Percentiles rank a stretch among this genome's conserved stretches.
phyloP scores from a whole-genome alignment of 2,113 vertebrate species.

The Pachypanchax playfairii region DNA sequence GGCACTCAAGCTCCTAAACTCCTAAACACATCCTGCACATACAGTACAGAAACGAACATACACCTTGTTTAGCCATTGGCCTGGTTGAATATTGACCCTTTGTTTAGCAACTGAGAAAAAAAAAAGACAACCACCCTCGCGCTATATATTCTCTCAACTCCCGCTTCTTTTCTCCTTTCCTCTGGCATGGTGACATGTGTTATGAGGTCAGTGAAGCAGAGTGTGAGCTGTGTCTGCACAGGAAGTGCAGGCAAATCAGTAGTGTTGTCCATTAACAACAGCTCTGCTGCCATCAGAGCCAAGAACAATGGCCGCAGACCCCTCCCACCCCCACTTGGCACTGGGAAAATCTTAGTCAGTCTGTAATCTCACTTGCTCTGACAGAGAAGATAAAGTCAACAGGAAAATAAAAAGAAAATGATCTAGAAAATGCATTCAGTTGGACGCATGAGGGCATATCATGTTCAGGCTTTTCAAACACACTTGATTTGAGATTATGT shows the following conservation, averaged over 20 bases:
- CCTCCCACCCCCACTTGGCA: slow-evolving; percentile 31
- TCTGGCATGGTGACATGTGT: slow-evolving; percentile 62
- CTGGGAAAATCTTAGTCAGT: slow-evolving; percentile 61
- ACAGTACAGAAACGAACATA: slow-evolving; percentile 26
- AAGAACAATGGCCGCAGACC: slow-evolving; percentile 76
- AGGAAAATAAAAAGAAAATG: slow-evolving; percentile 49
- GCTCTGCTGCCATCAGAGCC: slow-evolving; percentile 61
- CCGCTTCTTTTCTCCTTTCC: slow-evolving; percentile 49
- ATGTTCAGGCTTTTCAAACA: background rate
- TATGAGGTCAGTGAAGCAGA: slow-evolving; percentile 72
- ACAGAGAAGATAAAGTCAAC: slow-evolving; percentile 60
- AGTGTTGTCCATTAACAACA: slow-evolving; percentile 73
- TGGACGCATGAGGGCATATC: background rate
- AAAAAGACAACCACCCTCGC: slow-evolving; percentile 48
- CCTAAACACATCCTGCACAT: slow-evolving; percentile 36
- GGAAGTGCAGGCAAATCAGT: slow-evolving; percentile 76
- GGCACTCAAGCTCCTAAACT: slow-evolving; percentile 61
- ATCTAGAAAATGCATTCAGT: slow-evolving; percentile 19
- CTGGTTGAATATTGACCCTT: slow-evolving; percentile 33
- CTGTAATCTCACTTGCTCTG: slow-evolving; percentile 56
- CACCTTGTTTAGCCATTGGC: slow-evolving; percentile 8
- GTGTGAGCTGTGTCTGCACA: slow-evolving; percentile 72
- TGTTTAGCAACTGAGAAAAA: slow-evolving; percentile 42
- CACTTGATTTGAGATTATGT: background rate
- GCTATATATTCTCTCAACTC: slow-evolving; percentile 49